phyloP scores from a whole-genome alignment of 2,888 invertebrate genomes.

The Capitulum mitella region DNA sequence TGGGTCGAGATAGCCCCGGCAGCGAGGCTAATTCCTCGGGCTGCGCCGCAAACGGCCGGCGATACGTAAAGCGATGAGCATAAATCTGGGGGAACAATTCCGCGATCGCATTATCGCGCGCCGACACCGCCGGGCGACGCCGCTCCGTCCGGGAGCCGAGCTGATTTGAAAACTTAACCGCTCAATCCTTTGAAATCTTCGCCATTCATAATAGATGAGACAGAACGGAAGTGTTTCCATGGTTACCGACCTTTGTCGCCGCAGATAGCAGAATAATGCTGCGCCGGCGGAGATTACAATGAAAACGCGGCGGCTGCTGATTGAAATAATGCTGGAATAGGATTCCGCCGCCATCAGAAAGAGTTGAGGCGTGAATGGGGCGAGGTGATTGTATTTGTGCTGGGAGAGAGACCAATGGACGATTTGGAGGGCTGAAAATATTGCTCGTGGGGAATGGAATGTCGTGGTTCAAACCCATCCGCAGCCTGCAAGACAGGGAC shows the following conservation, averaged over 20 bases:
- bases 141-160: too few relatives aligned
- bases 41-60: background rate
- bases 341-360: background rate
- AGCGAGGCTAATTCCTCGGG: background rate
- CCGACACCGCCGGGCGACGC: background rate
- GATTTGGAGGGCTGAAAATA: background rate
- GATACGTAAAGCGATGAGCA: conserved; percentile 7
- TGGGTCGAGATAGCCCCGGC: background rate
- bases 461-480: too few relatives aligned
- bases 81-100: conserved; percentile 3
- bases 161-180: conserved; percentile 23
- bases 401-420: background rate
- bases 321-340: conserved; percentile 21
- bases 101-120: background rate
- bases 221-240: conserved; percentile 22
- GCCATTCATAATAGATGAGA: conserved; percentile 22
- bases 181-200: conserved; percentile 25
- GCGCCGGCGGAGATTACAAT: conserved; percentile 13
- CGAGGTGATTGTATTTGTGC: background rate
- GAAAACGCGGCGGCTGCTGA: background rate
- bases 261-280: conserved; percentile 11
- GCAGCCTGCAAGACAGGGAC: too few relatives aligned
- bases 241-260: conserved; percentile 1
- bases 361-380: background rate
- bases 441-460: background rate